Conservation (phyloP, 2,113 vertebrate genomes). For the Apodemus speciosus region DNA sequence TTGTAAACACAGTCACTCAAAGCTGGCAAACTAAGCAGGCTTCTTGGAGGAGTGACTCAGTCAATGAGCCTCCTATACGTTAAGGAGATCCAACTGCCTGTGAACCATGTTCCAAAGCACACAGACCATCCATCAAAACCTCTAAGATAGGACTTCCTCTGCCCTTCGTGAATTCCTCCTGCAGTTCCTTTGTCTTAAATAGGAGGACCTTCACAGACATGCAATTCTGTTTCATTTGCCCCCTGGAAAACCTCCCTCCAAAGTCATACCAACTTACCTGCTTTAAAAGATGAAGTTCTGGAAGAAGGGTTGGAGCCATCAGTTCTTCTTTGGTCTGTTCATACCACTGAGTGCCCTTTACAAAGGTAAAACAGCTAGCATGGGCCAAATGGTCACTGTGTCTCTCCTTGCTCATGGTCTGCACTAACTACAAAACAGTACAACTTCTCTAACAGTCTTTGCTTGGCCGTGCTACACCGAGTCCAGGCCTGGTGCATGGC, state of each 20-base stretch:
- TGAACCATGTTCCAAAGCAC: neutral
- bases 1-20: constrained; percentile 46
- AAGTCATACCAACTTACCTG: constrained; percentile 85
- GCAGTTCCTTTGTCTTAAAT: neutral
- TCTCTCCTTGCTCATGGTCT: fast-evolving
- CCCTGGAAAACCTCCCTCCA: neutral
- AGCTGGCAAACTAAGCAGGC: neutral
- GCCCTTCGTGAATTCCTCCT: neutral
- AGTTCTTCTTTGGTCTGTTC: constrained; percentile 95
- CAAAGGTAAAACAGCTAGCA: constrained; percentile 14
- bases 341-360: constrained; percentile 95
- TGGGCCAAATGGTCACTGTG: neutral
- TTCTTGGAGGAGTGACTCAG: neutral
- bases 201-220: neutral
- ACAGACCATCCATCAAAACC: neutral
- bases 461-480: neutral
- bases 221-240: neutral
- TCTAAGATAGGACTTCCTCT: neutral
- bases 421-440: neutral
- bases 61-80: neutral
- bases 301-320: constrained; percentile 97
- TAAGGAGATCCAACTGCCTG: neutral
- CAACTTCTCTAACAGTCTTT: neutral
- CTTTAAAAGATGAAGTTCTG: constrained; percentile 95
- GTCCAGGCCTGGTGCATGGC: neutral